Percentiles rank a stretch among this genome's conserved stretches.
Evolutionary conservation across 2,888 invertebrate species (phyloP).

Genomic region (Yponomeuta malinellus): DNA sequence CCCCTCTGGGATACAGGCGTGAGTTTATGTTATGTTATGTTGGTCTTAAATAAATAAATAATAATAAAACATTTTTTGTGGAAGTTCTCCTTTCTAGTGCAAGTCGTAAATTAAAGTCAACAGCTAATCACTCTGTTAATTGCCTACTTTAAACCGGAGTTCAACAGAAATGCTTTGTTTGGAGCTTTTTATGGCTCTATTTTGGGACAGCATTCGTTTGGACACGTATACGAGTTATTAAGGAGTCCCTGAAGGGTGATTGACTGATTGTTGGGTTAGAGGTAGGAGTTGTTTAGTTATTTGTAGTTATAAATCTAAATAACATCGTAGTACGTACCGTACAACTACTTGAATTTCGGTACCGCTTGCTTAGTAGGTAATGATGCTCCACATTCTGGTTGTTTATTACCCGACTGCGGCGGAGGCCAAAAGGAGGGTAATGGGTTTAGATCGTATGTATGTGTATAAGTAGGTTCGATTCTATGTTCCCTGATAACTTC

Average conservation of each 20-base stretch:
- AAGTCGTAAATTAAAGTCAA: not conserved
- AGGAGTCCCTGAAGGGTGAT: not conserved
- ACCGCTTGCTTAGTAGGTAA: too few species aligned
- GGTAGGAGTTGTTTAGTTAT: not conserved
- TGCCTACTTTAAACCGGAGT: not conserved
- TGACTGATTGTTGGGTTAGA: not conserved
- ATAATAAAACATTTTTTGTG: too few species aligned
- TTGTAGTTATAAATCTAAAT: not conserved
- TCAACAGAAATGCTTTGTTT: not conserved
- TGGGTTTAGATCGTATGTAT: too few species aligned
- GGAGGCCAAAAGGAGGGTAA: too few species aligned
- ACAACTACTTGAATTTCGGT: too few species aligned
- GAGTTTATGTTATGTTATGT: too few species aligned
- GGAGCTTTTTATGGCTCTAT: not conserved
- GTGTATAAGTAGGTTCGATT: too few species aligned
- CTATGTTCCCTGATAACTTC: too few species aligned
- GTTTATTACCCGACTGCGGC: too few species aligned
- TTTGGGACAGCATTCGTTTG: not conserved
- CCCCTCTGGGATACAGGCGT: too few species aligned
- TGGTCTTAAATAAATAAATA: too few species aligned
- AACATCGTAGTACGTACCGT: not conserved
- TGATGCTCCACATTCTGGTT: too few species aligned
- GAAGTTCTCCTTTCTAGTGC: not conserved
- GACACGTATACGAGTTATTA: not conserved
- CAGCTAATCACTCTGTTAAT: not conserved